Conservation (phyloP, 2,797 vertebrate species). For the Eutrigla gurnardus region DNA sequence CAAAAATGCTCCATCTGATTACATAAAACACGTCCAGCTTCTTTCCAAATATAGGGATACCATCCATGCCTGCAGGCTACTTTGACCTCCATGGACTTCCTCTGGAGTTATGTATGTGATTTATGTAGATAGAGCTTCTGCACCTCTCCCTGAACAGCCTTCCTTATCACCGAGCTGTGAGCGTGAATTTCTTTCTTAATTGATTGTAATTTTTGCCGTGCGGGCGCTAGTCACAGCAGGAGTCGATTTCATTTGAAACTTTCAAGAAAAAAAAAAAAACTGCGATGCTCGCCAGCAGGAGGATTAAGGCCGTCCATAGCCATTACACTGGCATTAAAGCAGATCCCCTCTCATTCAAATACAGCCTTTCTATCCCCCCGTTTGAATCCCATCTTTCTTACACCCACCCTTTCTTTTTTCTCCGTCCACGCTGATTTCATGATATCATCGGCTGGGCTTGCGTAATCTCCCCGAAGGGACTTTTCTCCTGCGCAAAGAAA, state of each 20-base stretch:
- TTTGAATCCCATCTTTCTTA: constrained; percentile 61
- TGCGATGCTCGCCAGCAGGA: constrained; percentile 39
- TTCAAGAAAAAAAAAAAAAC: constrained; percentile 25
- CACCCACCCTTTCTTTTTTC: constrained; percentile 53
- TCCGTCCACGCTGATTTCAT: constrained; percentile 69
- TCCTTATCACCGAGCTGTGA: constrained; percentile 42
- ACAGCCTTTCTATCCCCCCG: constrained; percentile 37
- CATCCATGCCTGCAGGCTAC: constrained; percentile 37
- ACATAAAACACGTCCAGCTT: background rate
- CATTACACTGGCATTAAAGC: constrained; percentile 64
- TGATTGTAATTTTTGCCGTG: constrained; percentile 65
- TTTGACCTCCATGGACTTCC: constrained; percentile 27
- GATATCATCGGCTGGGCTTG: constrained; percentile 71
- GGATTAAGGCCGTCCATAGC: constrained; percentile 51
- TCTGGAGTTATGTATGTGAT: constrained; percentile 48
- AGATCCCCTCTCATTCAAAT: constrained; percentile 59
- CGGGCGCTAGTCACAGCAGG: constrained; percentile 45
- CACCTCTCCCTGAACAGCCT: constrained; percentile 37
- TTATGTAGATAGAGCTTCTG: constrained; percentile 38
- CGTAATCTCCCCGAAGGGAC: constrained; percentile 70
- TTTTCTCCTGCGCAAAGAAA: constrained; percentile 59
- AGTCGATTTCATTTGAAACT: constrained; percentile 67
- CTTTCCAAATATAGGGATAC: constrained; percentile 11
- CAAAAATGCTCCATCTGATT: constrained; percentile 2
- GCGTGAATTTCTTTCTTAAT: constrained; percentile 46